Evolutionary conservation across 1,140 invertebrate genomes (phyloP).

Genomic region (Papilio aristodemus): DNA sequence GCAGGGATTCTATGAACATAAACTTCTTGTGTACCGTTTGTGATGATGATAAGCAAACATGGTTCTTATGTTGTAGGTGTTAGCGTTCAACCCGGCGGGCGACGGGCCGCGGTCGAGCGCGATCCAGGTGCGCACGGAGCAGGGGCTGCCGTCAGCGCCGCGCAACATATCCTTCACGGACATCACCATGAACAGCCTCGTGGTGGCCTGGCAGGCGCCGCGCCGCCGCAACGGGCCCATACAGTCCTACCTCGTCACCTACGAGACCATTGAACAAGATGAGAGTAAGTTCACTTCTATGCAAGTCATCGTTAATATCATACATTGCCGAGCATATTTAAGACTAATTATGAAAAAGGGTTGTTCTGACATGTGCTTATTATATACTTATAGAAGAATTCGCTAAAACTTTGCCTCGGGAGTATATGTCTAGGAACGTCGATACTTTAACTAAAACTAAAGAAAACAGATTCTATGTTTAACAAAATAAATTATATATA

Average conservation of each 20-base stretch:
- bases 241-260: slow-evolving; percentile 94
- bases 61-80: slow-evolving; percentile 80
- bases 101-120: slow-evolving; percentile 93
- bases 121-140: slow-evolving; percentile 88
- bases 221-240: slow-evolving; percentile 94
- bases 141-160: slow-evolving; percentile 92
- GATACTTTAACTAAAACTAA: too few relatives aligned
- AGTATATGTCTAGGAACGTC: too few relatives aligned
- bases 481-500: too few relatives aligned
- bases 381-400: too few relatives aligned
- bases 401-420: too few relatives aligned
- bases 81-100: slow-evolving; percentile 98
- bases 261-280: slow-evolving; percentile 95
- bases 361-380: too few relatives aligned
- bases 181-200: slow-evolving; percentile 96
- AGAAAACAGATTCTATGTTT: too few relatives aligned
- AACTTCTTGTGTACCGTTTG: too few relatives aligned
- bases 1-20: too few relatives aligned
- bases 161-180: slow-evolving; percentile 91
- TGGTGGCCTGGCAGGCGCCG: slow-evolving; percentile 95
- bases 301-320: background rate
- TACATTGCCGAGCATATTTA: too few relatives aligned
- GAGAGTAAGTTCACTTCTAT: slow-evolving; percentile 84
- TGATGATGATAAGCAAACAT: too few relatives aligned
- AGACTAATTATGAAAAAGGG: too few relatives aligned